These are phyloP conservation scores for Himalopsyche anomala DNA, from an alignment of 2,888 invertebrate species.

Conservation along the genomic window DNA sequence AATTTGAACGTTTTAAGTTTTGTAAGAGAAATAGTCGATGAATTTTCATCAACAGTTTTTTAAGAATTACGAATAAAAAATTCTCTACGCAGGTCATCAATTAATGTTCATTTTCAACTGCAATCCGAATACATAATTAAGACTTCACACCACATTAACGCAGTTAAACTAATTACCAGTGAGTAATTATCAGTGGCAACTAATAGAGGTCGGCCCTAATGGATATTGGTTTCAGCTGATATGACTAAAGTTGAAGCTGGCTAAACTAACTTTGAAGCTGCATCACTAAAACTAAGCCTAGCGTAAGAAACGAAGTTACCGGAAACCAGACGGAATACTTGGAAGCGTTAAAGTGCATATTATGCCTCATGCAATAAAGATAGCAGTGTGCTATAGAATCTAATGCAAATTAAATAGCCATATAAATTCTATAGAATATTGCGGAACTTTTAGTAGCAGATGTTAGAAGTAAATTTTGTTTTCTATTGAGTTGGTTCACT, in stretches of 20 bases:
- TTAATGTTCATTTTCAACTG: no score
- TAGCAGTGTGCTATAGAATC: neutral
- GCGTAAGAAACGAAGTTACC: neutral
- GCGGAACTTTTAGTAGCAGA: no score
- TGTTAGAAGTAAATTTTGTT: no score
- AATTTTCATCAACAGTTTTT: no score
- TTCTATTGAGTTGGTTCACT: no score
- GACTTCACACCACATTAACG: neutral
- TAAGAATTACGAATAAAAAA: no score
- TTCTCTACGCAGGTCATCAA: no score
- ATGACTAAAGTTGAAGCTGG: neutral
- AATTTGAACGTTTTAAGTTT: no score
- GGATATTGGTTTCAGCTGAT: constrained; percentile 16
- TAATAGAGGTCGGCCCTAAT: constrained; percentile 20
- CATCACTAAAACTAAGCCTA: constrained; percentile 8
- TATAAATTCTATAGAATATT: no score
- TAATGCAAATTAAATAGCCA: no score
- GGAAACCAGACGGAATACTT: neutral
- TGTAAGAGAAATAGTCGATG: no score
- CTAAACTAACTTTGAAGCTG: neutral
- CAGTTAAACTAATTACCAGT: neutral
- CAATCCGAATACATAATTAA: no score
- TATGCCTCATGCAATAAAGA: neutral
- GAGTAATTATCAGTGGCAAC: neutral
- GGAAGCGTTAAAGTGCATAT: neutral